A percentile compares a stretch with the other conserved stretches of the same genome.
Conservation (phyloP, 2,888 invertebrate genomes). For the Chouioia cunea region DNA sequence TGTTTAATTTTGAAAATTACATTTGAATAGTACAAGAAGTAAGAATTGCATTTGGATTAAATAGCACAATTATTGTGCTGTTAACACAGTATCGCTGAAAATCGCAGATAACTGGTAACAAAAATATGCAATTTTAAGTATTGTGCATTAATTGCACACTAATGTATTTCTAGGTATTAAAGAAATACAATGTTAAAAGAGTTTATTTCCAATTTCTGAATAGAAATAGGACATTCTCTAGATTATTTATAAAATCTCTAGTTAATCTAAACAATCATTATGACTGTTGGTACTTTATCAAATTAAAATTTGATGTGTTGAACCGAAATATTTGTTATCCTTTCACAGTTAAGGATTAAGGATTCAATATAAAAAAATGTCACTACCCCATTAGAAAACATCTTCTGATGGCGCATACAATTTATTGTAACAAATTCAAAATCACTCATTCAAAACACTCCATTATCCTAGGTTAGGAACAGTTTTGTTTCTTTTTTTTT, state of each 20-base stretch:
- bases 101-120: slow-evolving; percentile 25
- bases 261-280: slow-evolving; percentile 38
- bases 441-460: slow-evolving; percentile 25
- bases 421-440: slow-evolving; percentile 19
- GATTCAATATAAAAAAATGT: slow-evolving; percentile 35
- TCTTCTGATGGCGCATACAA: slow-evolving; percentile 40
- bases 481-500: too few relatives aligned
- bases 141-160: slow-evolving; percentile 36
- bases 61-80: slow-evolving; percentile 34
- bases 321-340: slow-evolving; percentile 39
- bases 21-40: too few relatives aligned
- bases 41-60: slow-evolving; percentile 21
- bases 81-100: slow-evolving; percentile 39
- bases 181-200: slow-evolving; percentile 16
- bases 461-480: slow-evolving; percentile 13
- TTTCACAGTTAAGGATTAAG: slow-evolving; percentile 31
- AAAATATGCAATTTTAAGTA: slow-evolving; percentile 22
- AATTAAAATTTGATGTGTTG: slow-evolving; percentile 18
- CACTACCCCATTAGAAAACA: slow-evolving; percentile 24
- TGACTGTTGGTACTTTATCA: slow-evolving; percentile 28
- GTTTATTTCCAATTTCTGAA: slow-evolving; percentile 36
- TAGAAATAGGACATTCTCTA: slow-evolving; percentile 43
- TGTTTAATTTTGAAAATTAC: slow-evolving; percentile 2
- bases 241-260: slow-evolving; percentile 12
- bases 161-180: slow-evolving; percentile 39